phyloP scores from a whole-genome alignment of 2,113 vertebrate genomes.

The Gymnorhina tibicen region DNA sequence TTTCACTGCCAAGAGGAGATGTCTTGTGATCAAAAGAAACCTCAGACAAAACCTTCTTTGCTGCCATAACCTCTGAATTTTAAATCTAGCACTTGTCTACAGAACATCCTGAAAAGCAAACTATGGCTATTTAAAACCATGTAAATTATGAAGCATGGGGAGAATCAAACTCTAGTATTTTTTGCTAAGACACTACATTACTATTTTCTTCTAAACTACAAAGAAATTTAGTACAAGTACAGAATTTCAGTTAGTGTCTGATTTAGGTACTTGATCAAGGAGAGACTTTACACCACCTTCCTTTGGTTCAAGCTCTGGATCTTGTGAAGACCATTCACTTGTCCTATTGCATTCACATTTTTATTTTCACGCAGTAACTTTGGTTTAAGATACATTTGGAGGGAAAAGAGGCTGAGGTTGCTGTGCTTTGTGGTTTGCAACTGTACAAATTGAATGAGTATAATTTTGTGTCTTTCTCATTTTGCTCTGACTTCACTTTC shows the following conservation, averaged over 20 bases:
- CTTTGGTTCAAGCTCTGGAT: neutral
- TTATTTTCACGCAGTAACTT: fast-evolving
- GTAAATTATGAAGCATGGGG: neutral
- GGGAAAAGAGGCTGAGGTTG: neutral
- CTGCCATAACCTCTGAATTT: neutral
- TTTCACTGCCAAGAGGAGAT: neutral
- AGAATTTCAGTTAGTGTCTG: neutral
- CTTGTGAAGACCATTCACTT: neutral
- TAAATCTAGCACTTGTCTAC: neutral
- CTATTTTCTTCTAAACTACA: neutral
- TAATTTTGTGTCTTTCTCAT: neutral
- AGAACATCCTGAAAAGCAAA: neutral
- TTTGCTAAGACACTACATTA: neutral
- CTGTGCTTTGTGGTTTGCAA: neutral
- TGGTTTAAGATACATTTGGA: neutral
- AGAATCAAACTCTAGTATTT: neutral
- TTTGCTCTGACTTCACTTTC: constrained; percentile 24
- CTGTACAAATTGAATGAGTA: neutral
- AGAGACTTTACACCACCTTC: neutral
- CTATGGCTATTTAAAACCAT: neutral
- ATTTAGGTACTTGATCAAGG: neutral
- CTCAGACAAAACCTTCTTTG: neutral
- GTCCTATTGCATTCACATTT: neutral
- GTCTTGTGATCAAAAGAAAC: neutral
- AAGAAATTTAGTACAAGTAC: neutral